Evolutionary conservation across 2,888 invertebrate genomes (phyloP).

Genomic region (Portevinia maculata): DNA sequence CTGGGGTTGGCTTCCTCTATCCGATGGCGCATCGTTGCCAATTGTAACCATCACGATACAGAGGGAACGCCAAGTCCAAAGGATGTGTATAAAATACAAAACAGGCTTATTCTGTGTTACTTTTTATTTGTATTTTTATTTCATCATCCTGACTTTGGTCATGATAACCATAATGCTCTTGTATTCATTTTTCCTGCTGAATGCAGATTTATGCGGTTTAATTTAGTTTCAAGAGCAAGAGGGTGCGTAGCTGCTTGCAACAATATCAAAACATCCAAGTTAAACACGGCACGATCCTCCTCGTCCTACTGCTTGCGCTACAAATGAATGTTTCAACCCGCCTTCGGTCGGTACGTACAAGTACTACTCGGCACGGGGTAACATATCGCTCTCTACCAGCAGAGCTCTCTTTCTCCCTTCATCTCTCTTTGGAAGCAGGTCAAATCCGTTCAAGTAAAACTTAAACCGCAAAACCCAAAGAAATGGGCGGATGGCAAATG

Average conservation of each 20-base stretch:
- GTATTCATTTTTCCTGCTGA: conserved; percentile 69
- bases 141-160: conserved; percentile 23
- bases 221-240: conserved; percentile 63
- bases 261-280: background rate
- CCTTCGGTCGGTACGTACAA: conserved; percentile 12
- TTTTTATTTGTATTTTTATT: background rate
- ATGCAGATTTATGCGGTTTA: conserved; percentile 66
- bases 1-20: conserved; percentile 3
- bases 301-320: conserved; percentile 39
- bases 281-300: conserved; percentile 1
- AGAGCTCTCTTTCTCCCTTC: background rate
- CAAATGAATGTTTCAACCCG: conserved; percentile 54
- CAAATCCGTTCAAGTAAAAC: conserved; percentile 57
- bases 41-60: conserved; percentile 33
- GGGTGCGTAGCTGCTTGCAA: background rate
- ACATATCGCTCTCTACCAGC: background rate
- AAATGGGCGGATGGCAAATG: conserved; percentile 64
- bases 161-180: conserved; percentile 70
- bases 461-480: conserved; percentile 60
- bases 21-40: conserved; percentile 29
- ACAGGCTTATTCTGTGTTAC: conserved; percentile 9
- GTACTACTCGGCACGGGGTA: background rate
- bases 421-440: conserved; percentile 43
- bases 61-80: conserved; percentile 1
- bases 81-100: conserved; percentile 32